Evolutionary conservation across 2,113 vertebrate species (phyloP), one percentile per base, ranked within the genome.

Genomic region (Kryptolebias marmoratus): DNA sequence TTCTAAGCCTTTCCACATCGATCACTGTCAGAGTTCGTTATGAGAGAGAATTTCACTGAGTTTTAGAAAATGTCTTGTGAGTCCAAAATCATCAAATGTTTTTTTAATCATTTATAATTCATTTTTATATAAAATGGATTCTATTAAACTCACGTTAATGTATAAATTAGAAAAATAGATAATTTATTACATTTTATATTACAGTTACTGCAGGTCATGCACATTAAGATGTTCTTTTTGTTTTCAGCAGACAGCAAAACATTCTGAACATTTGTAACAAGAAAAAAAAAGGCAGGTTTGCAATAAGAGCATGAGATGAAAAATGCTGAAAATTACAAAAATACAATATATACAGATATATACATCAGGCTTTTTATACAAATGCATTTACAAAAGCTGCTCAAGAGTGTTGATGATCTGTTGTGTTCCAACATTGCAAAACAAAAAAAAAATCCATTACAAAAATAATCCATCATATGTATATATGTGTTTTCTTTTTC

Each of bases 121-220:
- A 88, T 92, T 92, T 85, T 86, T 60, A 44, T 53, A 85, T 86
- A 88, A 87, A 79, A 88, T 78, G 86, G 39, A 8, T 42, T 9
- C 5, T 82, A 80, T 90, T 81, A 87, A 89, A 62, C 87, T 89
- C 67, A 78, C 56, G 68, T 88, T 79, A 64, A 82, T 80, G 42
- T 86, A 74, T 76, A 64, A 71, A 74, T 88, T 92, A 91, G 32
- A 93, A 93, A 93, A 93, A 92, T 90, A 90, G 80, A 90, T 74
- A 71, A 79, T 87, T 87, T 59, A 82, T 88, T 48, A 77, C 74
- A 86, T 81, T 81, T 75, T 27, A 83, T 71, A 63, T 77, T 68
- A 85, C 73, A 84, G 66, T 77, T 58, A 72, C n/a, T 77, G 47
- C 32, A 28, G 58, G 54, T 77, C 84, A 90, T 85, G 79, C 83